Evolutionary conservation across 2,888 invertebrate species (phyloP), one percentile per base, ranked within the genome.

Genomic region (Eulithis prunata): DNA sequence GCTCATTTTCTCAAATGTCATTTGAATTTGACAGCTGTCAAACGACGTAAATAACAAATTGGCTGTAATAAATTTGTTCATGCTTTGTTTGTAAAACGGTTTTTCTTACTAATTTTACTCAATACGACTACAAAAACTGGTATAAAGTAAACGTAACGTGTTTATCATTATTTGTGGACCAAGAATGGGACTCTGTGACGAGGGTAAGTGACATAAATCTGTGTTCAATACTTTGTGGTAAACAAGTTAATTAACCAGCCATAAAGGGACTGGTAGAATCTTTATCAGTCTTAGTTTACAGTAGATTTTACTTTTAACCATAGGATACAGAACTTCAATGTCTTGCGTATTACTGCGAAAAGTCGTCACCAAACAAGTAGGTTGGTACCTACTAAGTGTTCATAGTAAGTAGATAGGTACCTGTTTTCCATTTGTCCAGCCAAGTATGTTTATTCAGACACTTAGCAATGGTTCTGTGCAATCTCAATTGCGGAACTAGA

Each of bases 181-280:
- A 49, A 71, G 58, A 54, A 92, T 92, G 91, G 91, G 92, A 69
- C 86, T 91, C 69, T 91, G 92, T 71, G 90, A 92, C 71, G 91
- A 91, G 81, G 92, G 91, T 92, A 83, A 79, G 88, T 66, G 68
- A 65, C 60, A 62, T 68, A 69, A 72, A 61, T 75, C 77, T 68
- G 62, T 47, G 14, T 71, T 57, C 57, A 55, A 67, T 64, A 68
- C 71, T 70, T 76, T 68, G 68, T 76, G 75, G 83, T 89, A 90
- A 90, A 91, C 87, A 89, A 88, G 84, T 75, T 85, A 88, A 90
- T 89, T 90, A 86, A 64, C 68, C 68, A 71, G 71, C 46, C 66
- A 72, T 51, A 51, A 21, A 70, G 65, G 72, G 60, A 71, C 69
- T 62, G 57, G 56, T 66, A 62, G 58, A 66, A 71, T 67, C 64